Evolutionary conservation across 2,113 vertebrate genomes (phyloP).

Genomic region (Orientallactaga bullata): DNA sequence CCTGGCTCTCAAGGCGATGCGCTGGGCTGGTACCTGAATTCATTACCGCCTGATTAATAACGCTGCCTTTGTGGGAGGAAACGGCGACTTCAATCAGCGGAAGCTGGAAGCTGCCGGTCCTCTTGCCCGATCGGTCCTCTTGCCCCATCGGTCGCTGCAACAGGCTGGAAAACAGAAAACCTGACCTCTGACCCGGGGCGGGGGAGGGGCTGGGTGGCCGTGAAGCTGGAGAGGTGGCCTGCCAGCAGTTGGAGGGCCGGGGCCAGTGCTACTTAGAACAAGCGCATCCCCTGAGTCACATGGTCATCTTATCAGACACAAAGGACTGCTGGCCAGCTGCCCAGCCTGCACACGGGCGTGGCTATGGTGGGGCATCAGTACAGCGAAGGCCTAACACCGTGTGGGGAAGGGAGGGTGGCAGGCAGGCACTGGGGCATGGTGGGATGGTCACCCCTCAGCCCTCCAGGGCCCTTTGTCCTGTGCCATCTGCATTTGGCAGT

Average conservation of each 20-base stretch:
- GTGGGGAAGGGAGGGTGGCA: background rate
- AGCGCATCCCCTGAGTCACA: background rate
- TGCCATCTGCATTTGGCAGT: background rate
- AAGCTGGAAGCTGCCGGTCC: constrained; percentile 58
- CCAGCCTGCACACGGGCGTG: background rate
- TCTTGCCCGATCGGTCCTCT: constrained; percentile 38
- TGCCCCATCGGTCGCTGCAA: background rate
- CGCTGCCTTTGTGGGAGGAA: constrained; percentile 77
- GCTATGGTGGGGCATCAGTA: background rate
- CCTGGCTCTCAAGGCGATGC: constrained; percentile 82
- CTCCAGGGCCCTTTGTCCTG: background rate
- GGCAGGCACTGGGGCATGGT: background rate
- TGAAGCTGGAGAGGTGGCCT: constrained; percentile 55
- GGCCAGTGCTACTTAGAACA: background rate
- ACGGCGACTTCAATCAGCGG: constrained; percentile 78
- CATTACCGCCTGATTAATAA: constrained; percentile 86
- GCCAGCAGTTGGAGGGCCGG: background rate
- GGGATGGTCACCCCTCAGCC: too few relatives aligned
- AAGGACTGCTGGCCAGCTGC: background rate
- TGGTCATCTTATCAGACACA: background rate
- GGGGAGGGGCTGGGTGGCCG: background rate
- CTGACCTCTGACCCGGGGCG: background rate
- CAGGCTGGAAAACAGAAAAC: constrained; percentile 50
- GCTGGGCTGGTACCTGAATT: constrained; percentile 82
- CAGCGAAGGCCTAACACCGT: background rate